Evolutionary conservation across 2,797 vertebrate genomes (phyloP).

Genomic region (Chaetodon trifasciatus): DNA sequence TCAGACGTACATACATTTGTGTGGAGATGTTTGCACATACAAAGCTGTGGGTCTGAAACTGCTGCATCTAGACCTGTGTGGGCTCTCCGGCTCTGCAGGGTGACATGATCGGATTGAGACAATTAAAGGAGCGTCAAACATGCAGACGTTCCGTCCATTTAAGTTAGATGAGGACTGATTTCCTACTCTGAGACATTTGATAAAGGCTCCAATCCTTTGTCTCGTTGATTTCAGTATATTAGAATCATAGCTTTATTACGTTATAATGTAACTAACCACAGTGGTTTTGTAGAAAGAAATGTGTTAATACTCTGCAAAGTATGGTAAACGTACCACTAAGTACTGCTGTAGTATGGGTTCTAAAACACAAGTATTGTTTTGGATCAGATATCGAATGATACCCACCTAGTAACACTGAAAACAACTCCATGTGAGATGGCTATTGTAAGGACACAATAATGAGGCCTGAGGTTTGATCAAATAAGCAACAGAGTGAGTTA

Average conservation of each 20-base stretch:
- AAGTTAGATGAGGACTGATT: background rate
- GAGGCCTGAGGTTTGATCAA: conserved; percentile 35
- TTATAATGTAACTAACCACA: background rate
- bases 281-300: background rate
- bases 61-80: too few relatives aligned
- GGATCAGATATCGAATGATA: background rate
- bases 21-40: too few relatives aligned
- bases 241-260: background rate
- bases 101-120: too few relatives aligned
- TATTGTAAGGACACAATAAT: conserved; percentile 19
- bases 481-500: conserved; percentile 55
- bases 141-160: too few relatives aligned
- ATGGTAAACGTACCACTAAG: background rate
- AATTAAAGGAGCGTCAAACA: too few relatives aligned
- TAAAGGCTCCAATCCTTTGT: background rate
- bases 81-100: too few relatives aligned
- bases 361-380: conserved; percentile 3
- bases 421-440: conserved; percentile 2
- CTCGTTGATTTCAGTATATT: conserved; percentile 1
- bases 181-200: background rate
- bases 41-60: too few relatives aligned
- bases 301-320: background rate
- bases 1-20: too few relatives aligned
- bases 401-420: conserved; percentile 27
- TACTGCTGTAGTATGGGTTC: background rate